phyloP scores from a whole-genome alignment of 2,888 invertebrate species.

The Serrognathus titanus region DNA sequence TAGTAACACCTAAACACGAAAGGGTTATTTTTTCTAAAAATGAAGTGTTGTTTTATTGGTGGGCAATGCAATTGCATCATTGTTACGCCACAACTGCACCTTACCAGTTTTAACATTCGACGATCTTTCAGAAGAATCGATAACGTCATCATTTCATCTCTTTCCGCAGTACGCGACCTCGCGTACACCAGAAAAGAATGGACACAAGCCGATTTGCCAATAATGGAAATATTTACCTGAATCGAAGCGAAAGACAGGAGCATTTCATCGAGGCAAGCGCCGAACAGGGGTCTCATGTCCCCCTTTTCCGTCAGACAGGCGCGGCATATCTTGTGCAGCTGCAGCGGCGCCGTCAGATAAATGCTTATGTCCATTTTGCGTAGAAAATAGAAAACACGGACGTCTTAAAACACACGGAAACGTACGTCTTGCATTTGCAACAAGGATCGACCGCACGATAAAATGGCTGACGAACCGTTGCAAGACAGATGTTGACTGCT shows the following conservation, averaged over 20 bases:
- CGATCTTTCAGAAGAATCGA: slow-evolving; percentile 4
- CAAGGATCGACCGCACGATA: slow-evolving; percentile 13
- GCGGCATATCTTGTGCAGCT: slow-evolving; percentile 50
- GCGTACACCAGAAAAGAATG: background rate
- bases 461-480: slow-evolving; percentile 30
- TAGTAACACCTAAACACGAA: too few relatives aligned
- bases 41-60: too few relatives aligned
- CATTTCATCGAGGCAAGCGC: slow-evolving; percentile 53
- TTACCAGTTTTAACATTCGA: too few relatives aligned
- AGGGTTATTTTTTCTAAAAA: too few relatives aligned
- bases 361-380: slow-evolving; percentile 46
- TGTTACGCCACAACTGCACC: too few relatives aligned
- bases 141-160: background rate
- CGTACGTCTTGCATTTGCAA: slow-evolving; percentile 32
- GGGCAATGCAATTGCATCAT: too few relatives aligned
- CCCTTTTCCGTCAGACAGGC: slow-evolving; percentile 50
- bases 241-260: slow-evolving; percentile 47
- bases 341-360: slow-evolving; percentile 47
- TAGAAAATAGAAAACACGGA: slow-evolving; percentile 42
- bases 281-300: slow-evolving; percentile 51
- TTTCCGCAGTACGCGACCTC: background rate
- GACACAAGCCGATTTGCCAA: background rate
- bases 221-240: slow-evolving; percentile 36
- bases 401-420: slow-evolving; percentile 30
- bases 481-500: slow-evolving; percentile 30